Evolutionary conservation across 2,113 vertebrate species (phyloP), one percentile per base, ranked within the genome.

Genomic region (Serilophus lunatus): DNA sequence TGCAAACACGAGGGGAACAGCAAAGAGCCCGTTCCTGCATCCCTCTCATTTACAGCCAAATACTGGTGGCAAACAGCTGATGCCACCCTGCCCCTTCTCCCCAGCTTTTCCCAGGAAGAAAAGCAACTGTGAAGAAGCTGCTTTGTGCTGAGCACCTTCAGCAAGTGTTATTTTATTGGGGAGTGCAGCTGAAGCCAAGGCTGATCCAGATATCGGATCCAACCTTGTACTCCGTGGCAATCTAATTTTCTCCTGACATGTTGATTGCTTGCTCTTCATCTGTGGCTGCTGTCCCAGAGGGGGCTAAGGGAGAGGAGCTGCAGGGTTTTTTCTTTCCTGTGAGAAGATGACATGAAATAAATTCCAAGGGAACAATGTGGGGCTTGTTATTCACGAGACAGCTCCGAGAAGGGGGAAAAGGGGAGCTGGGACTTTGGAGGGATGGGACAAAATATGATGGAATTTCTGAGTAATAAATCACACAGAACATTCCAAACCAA

Each of bases 221-320:
- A 86, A 59, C 86, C 83, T 59, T 81, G 91, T 74, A 29, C 86
- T 95, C 88, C 3, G 15, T 96, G 72, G 92, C 96, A 96, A 78
- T 77, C 92, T 94, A 92, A 94, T 96, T 95, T 94, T 81, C 90
- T 78, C 96, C 86, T 96, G 96, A 92, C 94, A 93, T 28, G 83
- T 94, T 92, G 92, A 95, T 92, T 92, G 91, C 95, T 95, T 65
- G 76, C 82, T 93, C 94, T 86, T 95, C 88, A 88, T 83, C 92
- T 93, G 72, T 47, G 59, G 60, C 84, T 92, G 76, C 91, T 83
- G 86, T 93, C 94, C 95, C 94, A 84, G 86, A 88, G 90, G 94
- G 81, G 68, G 72, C 33, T 54, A 36, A 90, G 86, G 63, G 92
- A 96, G 76, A 88, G 80, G 66, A 97, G 80, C 51, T 90, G 54